phyloP scores from a whole-genome alignment of 2,888 invertebrate genomes.

The Parnassius glacialis region DNA sequence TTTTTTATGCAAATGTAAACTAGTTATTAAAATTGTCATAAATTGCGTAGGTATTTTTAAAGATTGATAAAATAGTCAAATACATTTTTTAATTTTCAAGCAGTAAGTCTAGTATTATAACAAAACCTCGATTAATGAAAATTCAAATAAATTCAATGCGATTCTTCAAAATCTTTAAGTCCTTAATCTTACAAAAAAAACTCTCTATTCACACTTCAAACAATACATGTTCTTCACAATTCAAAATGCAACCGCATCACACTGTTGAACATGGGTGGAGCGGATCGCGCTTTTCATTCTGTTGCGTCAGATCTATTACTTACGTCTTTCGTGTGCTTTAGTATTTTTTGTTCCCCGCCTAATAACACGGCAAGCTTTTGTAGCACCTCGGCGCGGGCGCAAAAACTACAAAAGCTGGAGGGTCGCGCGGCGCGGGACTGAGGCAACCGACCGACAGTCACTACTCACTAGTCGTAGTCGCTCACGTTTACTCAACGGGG shows the following conservation, averaged over 20 bases:
- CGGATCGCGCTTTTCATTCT: conserved; percentile 52
- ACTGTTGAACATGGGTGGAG: conserved; percentile 57
- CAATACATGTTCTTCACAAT: conserved; percentile 58
- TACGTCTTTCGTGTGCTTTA: conserved; percentile 60
- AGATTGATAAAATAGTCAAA: no score
- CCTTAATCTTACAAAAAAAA: conserved; percentile 4
- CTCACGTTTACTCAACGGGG: conserved; percentile 35
- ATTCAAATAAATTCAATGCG: conserved; percentile 3
- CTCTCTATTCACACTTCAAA: conserved; percentile 52
- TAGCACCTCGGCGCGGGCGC: conserved; percentile 76
- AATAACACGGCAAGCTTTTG: conserved; percentile 79
- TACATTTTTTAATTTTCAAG: no score
- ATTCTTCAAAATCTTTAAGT: conserved; percentile 7
- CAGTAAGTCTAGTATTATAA: no score
- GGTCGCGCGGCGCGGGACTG: conserved; percentile 55
- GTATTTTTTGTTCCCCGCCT: conserved; percentile 71
- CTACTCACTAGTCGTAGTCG: conserved; percentile 25
- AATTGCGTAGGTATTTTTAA: no score
- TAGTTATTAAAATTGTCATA: no score
- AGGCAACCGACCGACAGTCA: conserved; percentile 13
- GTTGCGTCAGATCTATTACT: conserved; percentile 68
- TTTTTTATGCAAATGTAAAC: no score
- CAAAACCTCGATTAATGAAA: background rate
- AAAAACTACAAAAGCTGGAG: conserved; percentile 79
- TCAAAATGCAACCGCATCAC: conserved; percentile 68